Base-by-base conservation (phyloP, 2,888 invertebrate genomes). In the Lasioglossum oenotherae region DNA sequence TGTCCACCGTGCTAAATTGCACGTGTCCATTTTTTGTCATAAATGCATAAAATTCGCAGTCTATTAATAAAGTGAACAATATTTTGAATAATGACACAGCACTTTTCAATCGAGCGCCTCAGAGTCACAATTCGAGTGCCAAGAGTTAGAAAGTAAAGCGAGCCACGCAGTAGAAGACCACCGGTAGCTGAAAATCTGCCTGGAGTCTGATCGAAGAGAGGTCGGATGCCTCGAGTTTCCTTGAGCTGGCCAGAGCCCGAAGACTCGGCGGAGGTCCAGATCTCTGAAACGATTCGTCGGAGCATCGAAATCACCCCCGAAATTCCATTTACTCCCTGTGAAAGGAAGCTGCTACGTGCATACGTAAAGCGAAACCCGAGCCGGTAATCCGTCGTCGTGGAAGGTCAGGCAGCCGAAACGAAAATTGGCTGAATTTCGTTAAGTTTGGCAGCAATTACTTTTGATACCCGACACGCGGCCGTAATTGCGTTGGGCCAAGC, bases 401-500 rank as follows among this genome's bases (percentile, higher is more conserved):
- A 84, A 90, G 90, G 88, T 88, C 90, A 88, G 90, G 84, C 88
- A 83, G 90, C 83, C 84, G 87, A 87, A 89, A 91, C 89, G 91
- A 90, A 85, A 91, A 92, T 93, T 91, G 90, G 87, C 85, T 87
- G 90, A 94, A 94, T 94, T 94, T 93, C 92, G 93, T 94, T 94
- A 94, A 94, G 93, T 94, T 94, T 93, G 93, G 93, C 93, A 94
- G 94, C 94, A 94, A 94, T 94, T 94, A 94, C 94, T 94, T 94
- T 94, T 94, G 94, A 94, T 94, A 94, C 92, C 93, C 94, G 94
- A 94, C 94, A 94, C 94, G 94, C 93, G 93, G 92, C 81, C 87
- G 92, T 93, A 94, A 95, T 94, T 93, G 92, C 92, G 92, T 93
- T 93, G 87, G 85, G 86, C 90, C 91, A 87, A 87, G 90, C 87